These are phyloP conservation scores for Panagrolaimus sp. DNA, from an alignment of 1,140 invertebrate species.

Conservation along the genomic window DNA sequence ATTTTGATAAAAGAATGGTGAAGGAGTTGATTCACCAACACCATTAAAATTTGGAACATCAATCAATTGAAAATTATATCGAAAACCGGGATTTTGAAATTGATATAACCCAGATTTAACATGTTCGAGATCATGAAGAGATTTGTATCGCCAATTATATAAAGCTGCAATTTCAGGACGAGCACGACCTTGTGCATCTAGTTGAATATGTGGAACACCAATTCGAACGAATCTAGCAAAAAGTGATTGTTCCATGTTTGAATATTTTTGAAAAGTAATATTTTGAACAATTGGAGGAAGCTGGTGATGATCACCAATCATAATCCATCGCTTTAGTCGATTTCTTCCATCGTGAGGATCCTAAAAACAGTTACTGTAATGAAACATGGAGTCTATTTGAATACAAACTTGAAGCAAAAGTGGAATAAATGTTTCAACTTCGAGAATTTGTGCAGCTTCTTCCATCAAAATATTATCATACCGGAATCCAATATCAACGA, in stretches of 20 bases:
- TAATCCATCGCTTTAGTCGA: constrained; percentile 96
- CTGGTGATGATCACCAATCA: constrained; percentile 99
- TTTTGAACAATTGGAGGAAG: constrained; percentile 98
- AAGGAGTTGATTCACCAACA: constrained; percentile 90
- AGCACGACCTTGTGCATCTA: constrained; percentile 94
- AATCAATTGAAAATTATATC: constrained; percentile 87
- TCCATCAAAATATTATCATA: constrained; percentile 77
- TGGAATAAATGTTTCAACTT: constrained; percentile 99
- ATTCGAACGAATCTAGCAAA: constrained; percentile 91
- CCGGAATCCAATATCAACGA: constrained; percentile 78
- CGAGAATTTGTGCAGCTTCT: constrained; percentile 94
- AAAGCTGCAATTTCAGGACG: constrained; percentile 78
- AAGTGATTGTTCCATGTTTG: constrained; percentile 98
- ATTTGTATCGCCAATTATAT: constrained; percentile 96
- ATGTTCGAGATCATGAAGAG: constrained; percentile 82
- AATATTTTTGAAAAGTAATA: constrained; percentile 99
- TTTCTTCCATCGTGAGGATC: constrained; percentile 93
- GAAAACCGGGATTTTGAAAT: constrained; percentile 82
- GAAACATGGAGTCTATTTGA: background rate
- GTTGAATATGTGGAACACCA: constrained; percentile 88
- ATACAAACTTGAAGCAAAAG: constrained; percentile 74
- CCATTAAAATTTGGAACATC: constrained; percentile 96
- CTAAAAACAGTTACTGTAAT: constrained; percentile 44
- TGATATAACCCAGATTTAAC: constrained; percentile 78
- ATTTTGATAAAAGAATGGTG: constrained; percentile 98